Conservation (phyloP, 2,888 invertebrate genomes). For the Hedya salicella region DNA sequence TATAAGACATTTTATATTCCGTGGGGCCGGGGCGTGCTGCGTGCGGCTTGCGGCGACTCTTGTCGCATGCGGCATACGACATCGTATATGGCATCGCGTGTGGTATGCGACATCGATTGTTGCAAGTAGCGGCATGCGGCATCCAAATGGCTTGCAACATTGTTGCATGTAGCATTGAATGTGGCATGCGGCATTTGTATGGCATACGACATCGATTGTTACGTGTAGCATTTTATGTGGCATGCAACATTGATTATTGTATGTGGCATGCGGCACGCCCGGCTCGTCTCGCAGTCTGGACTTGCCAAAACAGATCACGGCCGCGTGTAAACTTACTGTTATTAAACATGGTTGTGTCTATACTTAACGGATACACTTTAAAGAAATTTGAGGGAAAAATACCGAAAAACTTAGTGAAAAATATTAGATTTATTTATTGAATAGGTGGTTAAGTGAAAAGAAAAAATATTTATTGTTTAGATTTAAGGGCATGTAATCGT, state of each 20-base stretch:
- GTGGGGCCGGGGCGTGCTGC: constrained; percentile 59
- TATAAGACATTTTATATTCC: constrained; percentile 71
- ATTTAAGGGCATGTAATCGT: constrained; percentile 75
- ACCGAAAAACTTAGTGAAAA: constrained; percentile 70
- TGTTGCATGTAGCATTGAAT: background rate
- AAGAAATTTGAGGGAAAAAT: constrained; percentile 65
- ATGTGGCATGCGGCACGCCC: constrained; percentile 24
- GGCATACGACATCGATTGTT: constrained; percentile 17
- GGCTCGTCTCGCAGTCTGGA: constrained; percentile 25
- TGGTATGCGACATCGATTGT: constrained; percentile 15
- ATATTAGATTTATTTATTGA: constrained; percentile 81
- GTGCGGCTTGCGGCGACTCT: constrained; percentile 32
- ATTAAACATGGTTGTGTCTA: constrained; percentile 82
- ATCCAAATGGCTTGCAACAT: no score
- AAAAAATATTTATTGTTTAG: constrained; percentile 83
- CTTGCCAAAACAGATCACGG: constrained; percentile 40
- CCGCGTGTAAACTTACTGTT: constrained; percentile 68
- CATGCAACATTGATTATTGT: no score
- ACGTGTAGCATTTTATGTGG: no score
- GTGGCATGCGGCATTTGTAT: constrained; percentile 3
- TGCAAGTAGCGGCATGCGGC: constrained; percentile 22
- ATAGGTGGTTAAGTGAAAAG: constrained; percentile 72
- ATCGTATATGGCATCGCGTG: background rate
- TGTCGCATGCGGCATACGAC: constrained; percentile 4
- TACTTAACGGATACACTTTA: constrained; percentile 75